Percentiles rank a stretch among this genome's conserved stretches.
Conservation (phyloP, 2,113 vertebrate species). For the Chitala chitala region DNA sequence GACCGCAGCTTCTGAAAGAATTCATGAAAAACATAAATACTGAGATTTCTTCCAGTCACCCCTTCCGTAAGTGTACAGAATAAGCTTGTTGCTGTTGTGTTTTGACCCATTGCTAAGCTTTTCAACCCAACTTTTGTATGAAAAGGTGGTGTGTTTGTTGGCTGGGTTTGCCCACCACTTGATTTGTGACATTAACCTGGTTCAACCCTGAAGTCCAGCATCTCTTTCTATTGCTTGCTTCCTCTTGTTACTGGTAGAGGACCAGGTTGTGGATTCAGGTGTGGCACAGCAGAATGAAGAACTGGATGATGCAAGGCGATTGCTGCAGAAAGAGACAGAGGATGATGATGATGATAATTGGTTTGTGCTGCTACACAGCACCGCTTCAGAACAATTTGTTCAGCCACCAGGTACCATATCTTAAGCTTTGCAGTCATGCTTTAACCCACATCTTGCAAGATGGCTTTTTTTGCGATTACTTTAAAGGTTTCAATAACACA, state of each 20-base stretch:
- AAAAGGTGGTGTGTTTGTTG: no score
- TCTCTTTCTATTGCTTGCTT: not conserved
- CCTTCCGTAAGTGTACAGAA: no score
- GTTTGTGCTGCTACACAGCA: slow-evolving; percentile 43
- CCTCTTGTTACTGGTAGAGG: not conserved
- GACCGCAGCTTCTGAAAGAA: not conserved
- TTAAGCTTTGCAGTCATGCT: not conserved
- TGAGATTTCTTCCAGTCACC: no score
- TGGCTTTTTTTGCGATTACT: no score
- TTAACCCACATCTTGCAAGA: no score
- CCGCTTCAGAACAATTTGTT: slow-evolving; percentile 33
- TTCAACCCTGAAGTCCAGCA: not conserved
- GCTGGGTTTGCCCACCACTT: no score
- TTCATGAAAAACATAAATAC: no score
- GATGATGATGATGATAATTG: slow-evolving; percentile 41
- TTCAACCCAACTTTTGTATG: no score
- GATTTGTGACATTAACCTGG: no score
- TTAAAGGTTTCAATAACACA: no score
- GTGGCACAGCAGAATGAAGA: not conserved
- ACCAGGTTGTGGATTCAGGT: not conserved
- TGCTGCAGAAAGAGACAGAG: not conserved
- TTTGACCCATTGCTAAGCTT: no score
- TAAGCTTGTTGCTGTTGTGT: no score
- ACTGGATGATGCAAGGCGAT: not conserved
- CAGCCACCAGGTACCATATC: slow-evolving; percentile 47